phyloP scores from a whole-genome alignment of 2,888 invertebrate species.

The Cheilosia urbana region DNA sequence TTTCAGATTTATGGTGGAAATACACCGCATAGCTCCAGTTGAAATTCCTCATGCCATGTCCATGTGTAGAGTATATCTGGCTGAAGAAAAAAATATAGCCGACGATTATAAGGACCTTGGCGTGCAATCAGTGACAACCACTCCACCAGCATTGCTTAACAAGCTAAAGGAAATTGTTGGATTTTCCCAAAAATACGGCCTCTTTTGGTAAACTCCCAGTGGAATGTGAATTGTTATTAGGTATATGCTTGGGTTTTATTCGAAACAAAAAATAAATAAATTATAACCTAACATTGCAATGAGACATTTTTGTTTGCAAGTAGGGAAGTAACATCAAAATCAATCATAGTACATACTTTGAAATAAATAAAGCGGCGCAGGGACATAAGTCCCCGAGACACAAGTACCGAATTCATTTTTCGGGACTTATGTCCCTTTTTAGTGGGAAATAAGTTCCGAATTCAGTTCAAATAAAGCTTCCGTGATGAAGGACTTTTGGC shows the following conservation, averaged over 20 bases:
- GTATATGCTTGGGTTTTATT: conserved; percentile 4
- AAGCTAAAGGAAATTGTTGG: conserved; percentile 77
- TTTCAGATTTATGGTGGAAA: conserved; percentile 82
- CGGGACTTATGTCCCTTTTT: too few species aligned
- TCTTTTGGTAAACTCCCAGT: conserved; percentile 75
- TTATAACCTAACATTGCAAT: not conserved
- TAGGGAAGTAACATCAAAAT: too few species aligned
- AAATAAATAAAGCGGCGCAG: too few species aligned
- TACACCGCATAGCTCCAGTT: conserved; percentile 82
- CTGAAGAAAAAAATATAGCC: conserved; percentile 84
- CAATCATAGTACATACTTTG: too few species aligned
- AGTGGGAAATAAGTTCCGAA: too few species aligned
- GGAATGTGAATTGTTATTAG: not conserved
- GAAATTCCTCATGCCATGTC: conserved; percentile 84
- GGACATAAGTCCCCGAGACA: too few species aligned
- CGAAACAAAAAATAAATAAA: not conserved
- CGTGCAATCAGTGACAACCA: conserved; percentile 78
- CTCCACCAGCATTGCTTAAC: conserved; percentile 30
- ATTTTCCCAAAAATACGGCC: conserved; percentile 78
- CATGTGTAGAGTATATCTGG: conserved; percentile 85
- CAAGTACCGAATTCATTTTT: too few species aligned
- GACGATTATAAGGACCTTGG: conserved; percentile 84
- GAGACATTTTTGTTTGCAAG: too few species aligned
- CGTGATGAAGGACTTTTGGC: too few species aligned
- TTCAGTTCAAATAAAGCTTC: too few species aligned